Conservation (phyloP, 2,797 vertebrate genomes). For the Chanos chanos region DNA sequence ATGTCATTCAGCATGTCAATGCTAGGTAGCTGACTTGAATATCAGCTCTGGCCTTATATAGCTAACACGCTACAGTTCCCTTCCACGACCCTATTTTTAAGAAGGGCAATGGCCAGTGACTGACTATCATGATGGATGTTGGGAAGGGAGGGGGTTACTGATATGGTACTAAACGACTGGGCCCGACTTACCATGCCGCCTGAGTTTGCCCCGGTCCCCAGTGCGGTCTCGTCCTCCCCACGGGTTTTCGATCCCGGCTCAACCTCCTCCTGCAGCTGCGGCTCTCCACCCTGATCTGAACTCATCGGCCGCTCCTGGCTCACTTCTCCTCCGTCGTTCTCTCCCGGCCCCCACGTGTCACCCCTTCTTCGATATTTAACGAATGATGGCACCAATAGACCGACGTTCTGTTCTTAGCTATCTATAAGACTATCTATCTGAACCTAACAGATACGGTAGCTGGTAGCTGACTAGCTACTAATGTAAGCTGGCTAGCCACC, state of each 20-base stretch:
- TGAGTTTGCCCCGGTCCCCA: conserved; percentile 69
- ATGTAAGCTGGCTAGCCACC: conserved; percentile 42
- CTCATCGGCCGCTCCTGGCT: conserved; percentile 81
- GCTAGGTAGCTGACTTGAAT: not conserved
- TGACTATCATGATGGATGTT: conserved; percentile 1
- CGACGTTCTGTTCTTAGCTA: not conserved
- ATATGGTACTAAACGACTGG: conserved; percentile 50
- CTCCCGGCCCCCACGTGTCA: conserved; percentile 64
- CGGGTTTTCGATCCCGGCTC: conserved; percentile 73
- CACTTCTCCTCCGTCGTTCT: conserved; percentile 73
- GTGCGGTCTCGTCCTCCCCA: conserved; percentile 69
- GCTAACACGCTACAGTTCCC: conserved; percentile 18
- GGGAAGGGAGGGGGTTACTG: conserved; percentile 20
- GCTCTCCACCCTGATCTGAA: conserved; percentile 80
- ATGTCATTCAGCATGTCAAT: not conserved
- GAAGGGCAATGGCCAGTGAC: conserved; percentile 8
- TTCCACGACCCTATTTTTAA: conserved; percentile 21
- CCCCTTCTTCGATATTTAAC: conserved; percentile 36
- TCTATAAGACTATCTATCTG: too few relatives aligned
- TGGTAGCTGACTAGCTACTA: not conserved
- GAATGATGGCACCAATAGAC: conserved; percentile 10
- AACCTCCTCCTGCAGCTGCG: conserved; percentile 81
- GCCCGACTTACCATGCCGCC: conserved; percentile 76
- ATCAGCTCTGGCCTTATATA: conserved; percentile 49
- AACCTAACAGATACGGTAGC: not conserved